Evolutionary conservation across 2,888 invertebrate genomes (phyloP), one percentile per base, ranked within the genome.

Genomic region (Embidobia sp.): DNA sequence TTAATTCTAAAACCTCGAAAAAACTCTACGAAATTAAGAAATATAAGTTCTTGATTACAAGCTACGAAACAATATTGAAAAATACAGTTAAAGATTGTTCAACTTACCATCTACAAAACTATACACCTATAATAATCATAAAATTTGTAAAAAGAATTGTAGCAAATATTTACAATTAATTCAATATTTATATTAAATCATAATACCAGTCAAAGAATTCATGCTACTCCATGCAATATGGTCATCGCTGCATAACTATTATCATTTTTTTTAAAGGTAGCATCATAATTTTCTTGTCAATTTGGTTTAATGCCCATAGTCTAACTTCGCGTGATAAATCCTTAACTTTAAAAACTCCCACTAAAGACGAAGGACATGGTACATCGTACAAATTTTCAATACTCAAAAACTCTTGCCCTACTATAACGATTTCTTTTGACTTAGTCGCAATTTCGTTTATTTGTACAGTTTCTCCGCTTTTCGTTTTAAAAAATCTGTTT

Each of bases 291-390:
- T 29, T 29, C 3, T 29, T 29, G 2, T 29, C 29, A 29, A 29
- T 29, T 29, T 29, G 8, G 3, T 33, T 10, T 10, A 11, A 8
- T 2, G 33, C 3, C 33, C 33, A 33, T 33, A 33, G 3, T 1
- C 10, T 33, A 33, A 33, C 11, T 33, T 33, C 33, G 11, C 11
- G 1, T 1, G 11, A 11, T 33, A 33, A 11, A 33, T 33, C 10
- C 1, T n/a, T 8, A 42, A 42, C 19, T 19, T 42, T 42, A n/a
- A 19, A 42, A 6, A 18, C 40, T 19, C 40, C 40, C n/a, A 42
- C 19, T 2, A 42, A 3, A 42, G n/a, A 42, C n/a, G 40, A 42
- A 18, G 40, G 40, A 42, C 40, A 42, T n/a, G 19, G 40, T 19
- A 42, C 1, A 19, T 19, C n/a, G 19, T 19, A 42, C 10, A 42